Base-by-base conservation (phyloP, 2,888 invertebrate species). In the Dryobotodes eremita region DNA sequence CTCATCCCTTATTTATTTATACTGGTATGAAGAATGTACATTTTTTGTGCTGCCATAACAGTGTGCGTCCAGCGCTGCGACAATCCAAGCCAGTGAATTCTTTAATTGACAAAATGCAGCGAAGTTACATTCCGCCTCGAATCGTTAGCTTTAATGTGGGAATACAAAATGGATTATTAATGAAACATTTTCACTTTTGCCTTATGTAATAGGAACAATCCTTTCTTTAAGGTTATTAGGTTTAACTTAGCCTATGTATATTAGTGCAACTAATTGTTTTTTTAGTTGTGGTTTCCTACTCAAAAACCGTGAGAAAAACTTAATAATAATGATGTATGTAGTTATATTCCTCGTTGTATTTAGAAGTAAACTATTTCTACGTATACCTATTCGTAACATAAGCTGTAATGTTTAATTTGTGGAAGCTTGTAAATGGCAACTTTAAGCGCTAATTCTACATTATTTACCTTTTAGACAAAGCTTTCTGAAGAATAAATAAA, bases 1-100 rank as follows among this genome's bases (percentile, higher is more conserved):
- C 95, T 96, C 96, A 97, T 96, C 95, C 95, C 95, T 96, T 96
- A 96, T 96, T 96, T 97, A 96, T 96, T 95, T 96, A 96, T 95
- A 95, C 95, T 93, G 95, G 95, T 95, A 96, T 95, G 94, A 96
- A 92, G 96, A 95, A 96, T 96, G 94, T 93, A 88, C 89, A 90
- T 92, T 95, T 96, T 96, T 96, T 96, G 94, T 93, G 84, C 75
- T 80, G 89, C 92, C 92, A 94, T 94, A 95, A 95, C 95, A 94
- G 94, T 93, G 93, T 92, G 94, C 93, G 92, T 92, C 92, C 93
- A 91, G 90, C 91, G 91, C 91, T 83, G 91, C 89, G 89, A 92
- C 95, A 93, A 92, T 93, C 93, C 93, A 91, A 93, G 92, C 89
- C 94, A 92, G 93, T 92, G 93, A 94, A 96, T 96, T 95, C 95